Evolutionary conservation across 2,888 invertebrate species (phyloP).

Genomic region (Erebia aethiops): DNA sequence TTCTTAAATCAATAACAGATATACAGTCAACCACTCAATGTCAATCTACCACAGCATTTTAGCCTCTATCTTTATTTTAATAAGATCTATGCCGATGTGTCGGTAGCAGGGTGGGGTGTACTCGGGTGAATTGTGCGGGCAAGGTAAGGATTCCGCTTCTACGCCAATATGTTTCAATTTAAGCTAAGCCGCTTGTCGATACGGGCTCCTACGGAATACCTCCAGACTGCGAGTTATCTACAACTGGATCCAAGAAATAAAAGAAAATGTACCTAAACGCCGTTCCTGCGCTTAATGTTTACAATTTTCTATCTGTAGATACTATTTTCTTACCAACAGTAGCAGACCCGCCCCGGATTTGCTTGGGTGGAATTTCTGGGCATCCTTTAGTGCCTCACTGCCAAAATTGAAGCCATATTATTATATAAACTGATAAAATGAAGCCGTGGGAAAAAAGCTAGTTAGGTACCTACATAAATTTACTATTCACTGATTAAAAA

Average conservation of each 20-base stretch:
- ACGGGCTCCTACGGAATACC: slow-evolving; percentile 66
- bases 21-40: not conserved
- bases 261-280: slow-evolving; percentile 52
- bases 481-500: no score
- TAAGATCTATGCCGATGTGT: not conserved
- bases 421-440: no score
- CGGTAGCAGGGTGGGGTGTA: not conserved
- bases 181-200: slow-evolving; percentile 80
- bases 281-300: slow-evolving; percentile 4
- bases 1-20: slow-evolving; percentile 18
- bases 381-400: no score
- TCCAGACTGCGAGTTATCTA: slow-evolving; percentile 54
- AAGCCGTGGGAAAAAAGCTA: no score
- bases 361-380: no score
- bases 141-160: slow-evolving; percentile 66
- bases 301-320: not conserved
- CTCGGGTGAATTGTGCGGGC: slow-evolving; percentile 42
- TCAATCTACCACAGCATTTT: not conserved
- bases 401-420: no score
- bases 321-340: no score
- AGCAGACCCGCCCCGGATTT: no score
- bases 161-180: slow-evolving; percentile 80
- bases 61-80: not conserved
- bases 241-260: slow-evolving; percentile 60
- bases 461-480: no score